phyloP scores from a whole-genome alignment of 1,140 invertebrate species.

The Heliconius himera region DNA sequence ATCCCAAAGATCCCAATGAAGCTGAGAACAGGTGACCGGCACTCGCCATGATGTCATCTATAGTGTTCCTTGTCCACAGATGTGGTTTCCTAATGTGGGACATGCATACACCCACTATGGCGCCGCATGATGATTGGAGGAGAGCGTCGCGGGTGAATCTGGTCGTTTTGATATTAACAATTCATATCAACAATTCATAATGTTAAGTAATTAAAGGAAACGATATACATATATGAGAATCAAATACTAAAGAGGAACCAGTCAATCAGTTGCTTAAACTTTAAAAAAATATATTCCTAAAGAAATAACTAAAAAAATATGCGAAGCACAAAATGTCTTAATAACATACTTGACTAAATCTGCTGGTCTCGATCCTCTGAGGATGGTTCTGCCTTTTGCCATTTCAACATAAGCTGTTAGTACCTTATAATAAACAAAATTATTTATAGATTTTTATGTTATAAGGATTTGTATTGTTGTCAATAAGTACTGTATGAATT shows the following conservation, averaged over 20 bases:
- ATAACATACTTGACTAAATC: slow-evolving; percentile 67
- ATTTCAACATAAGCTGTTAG: slow-evolving; percentile 69
- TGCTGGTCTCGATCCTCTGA: slow-evolving; percentile 60
- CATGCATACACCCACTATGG: slow-evolving; percentile 75
- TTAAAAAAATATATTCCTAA: too few relatives aligned
- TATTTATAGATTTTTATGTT: neutral
- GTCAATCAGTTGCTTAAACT: too few relatives aligned
- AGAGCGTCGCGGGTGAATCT: slow-evolving; percentile 73
- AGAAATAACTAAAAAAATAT: too few relatives aligned
- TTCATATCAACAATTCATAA: too few relatives aligned
- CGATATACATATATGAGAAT: too few relatives aligned
- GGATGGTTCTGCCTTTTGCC: slow-evolving; percentile 61
- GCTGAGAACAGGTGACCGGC: slow-evolving; percentile 55
- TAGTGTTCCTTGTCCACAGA: slow-evolving; percentile 78
- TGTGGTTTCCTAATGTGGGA: slow-evolving; percentile 71
- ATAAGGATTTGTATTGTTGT: too few relatives aligned
- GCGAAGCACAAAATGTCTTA: too few relatives aligned
- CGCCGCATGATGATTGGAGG: slow-evolving; percentile 70
- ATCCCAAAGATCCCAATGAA: slow-evolving; percentile 68
- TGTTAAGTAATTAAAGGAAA: too few relatives aligned
- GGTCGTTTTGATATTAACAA: slow-evolving; percentile 3
- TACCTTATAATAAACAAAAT: slow-evolving; percentile 41
- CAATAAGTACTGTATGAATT: too few relatives aligned
- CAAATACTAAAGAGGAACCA: too few relatives aligned
- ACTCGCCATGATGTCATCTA: slow-evolving; percentile 75